Evolutionary conservation across 2,888 invertebrate genomes (phyloP), one percentile per base, ranked within the genome.

Genomic region (Trichopria drosophilae): DNA sequence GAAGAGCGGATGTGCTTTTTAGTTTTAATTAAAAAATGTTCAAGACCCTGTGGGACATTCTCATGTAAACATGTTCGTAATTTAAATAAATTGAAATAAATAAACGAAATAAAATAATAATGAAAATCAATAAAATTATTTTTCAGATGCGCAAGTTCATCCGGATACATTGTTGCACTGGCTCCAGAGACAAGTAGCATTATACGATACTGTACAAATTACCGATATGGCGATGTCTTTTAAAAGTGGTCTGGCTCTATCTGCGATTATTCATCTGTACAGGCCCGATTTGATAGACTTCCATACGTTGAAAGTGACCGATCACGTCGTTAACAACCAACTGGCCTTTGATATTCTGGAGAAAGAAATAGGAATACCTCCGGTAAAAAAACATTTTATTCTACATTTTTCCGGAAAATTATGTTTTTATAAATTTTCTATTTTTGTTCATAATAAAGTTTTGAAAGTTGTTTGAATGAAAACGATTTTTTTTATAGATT

Each of bases 231-330:
- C 82, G n/a, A 77, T 81, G 0, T 86, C 88, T 2, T 86, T 92
- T 77, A 82, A 81, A 71, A 81, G 80, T 69, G 83, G 86, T 53
- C 66, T 86, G 68, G 80, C 84, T 18, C 76, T 89, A 58, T 86
- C 85, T 76, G 86, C 87, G 52, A 83, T 93, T 61, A 82, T 93
- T 59, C 84, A 84, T 66, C 86, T 90, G 57, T 96, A 95, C 79
- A 82, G 95, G 52, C 96, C 96, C 3, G 93, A 95, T 78, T 80
- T 96, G 64, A 80, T 95, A 61, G 90, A 93, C 61, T 84, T 85
- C 67, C 80, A 81, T 64, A 77, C 82, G 42, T 77, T 90, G 37
- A 81, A 83, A 64, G 80, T 83, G 46, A 81, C 83, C 60, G 85
- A 85, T 55, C 76, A 83, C 3, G 80, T 81, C 23, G 82, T 83